These are phyloP conservation scores for Thunnus albacares DNA, from an alignment of 2,797 vertebrate genomes.

Conservation along the genomic window DNA sequence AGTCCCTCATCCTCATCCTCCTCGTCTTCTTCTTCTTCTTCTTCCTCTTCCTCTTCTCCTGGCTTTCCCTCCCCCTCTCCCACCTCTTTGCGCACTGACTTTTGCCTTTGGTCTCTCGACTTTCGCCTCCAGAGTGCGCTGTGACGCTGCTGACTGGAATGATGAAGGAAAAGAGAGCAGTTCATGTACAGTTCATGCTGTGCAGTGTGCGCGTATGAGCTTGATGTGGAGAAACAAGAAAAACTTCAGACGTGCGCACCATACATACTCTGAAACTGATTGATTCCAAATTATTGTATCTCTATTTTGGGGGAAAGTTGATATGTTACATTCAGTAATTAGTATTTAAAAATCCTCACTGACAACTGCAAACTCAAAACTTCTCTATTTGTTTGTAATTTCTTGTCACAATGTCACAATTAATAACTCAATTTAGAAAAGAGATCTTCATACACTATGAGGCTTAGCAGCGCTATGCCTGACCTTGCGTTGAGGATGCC, in stretches of 20 bases:
- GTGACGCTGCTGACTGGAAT: constrained; percentile 89
- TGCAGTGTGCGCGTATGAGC: too few relatives aligned
- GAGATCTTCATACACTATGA: background rate
- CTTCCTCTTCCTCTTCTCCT: constrained; percentile 62
- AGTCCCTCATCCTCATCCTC: constrained; percentile 60
- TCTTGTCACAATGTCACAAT: background rate
- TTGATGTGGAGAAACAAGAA: background rate
- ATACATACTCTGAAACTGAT: background rate
- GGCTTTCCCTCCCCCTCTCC: constrained; percentile 39
- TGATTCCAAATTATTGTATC: background rate
- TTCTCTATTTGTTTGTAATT: background rate
- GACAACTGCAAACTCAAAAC: background rate
- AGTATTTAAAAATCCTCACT: background rate
- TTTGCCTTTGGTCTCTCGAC: constrained; percentile 82
- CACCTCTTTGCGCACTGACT: constrained; percentile 66
- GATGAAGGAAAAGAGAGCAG: background rate
- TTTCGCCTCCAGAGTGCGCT: constrained; percentile 91
- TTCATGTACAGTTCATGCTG: too few relatives aligned
- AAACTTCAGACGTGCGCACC: background rate
- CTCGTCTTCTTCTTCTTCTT: constrained; percentile 26
- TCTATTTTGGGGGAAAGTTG: background rate
- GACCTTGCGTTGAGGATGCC: constrained; percentile 96
- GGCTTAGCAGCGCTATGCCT: background rate
- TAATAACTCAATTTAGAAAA: background rate
- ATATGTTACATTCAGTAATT: background rate